A percentile compares a stretch with the other conserved stretches of the same genome.
Evolutionary conservation across 2,888 invertebrate species (phyloP).

Genomic region (Eledona agricola): DNA sequence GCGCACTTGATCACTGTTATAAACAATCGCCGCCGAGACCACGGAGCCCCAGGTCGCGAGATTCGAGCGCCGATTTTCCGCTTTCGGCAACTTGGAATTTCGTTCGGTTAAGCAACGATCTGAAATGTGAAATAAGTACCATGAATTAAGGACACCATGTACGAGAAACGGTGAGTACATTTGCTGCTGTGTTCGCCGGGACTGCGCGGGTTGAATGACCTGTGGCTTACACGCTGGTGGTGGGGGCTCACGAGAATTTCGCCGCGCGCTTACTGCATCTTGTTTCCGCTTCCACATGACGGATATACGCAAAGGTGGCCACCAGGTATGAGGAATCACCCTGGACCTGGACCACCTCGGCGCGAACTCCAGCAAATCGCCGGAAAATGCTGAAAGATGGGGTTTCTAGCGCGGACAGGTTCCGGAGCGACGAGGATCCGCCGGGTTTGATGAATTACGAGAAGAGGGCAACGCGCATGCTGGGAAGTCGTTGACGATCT

Average conservation of each 20-base stretch:
- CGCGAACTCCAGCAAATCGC: conserved; percentile 10
- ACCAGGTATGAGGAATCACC: no score
- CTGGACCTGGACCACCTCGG: no score
- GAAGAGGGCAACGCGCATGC: conserved; percentile 53
- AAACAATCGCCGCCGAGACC: conserved; percentile 21
- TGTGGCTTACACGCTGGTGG: conserved; percentile 57
- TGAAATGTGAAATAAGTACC: conserved; percentile 57
- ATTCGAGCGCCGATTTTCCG: conserved; percentile 9
- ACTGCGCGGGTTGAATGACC: conserved; percentile 63
- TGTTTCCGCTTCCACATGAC: conserved; percentile 60
- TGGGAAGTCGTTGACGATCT: conserved; percentile 54
- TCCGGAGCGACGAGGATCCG: no score
- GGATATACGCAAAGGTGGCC: conserved; percentile 26
- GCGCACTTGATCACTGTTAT: conserved; percentile 35
- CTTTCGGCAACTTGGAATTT: conserved; percentile 9
- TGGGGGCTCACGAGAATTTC: conserved; percentile 56
- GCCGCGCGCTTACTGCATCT: conserved; percentile 61
- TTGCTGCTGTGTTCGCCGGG: conserved; percentile 60
- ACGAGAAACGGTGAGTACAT: conserved; percentile 56
- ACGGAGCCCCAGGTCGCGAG: conserved; percentile 2
- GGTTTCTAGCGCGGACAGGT: no score
- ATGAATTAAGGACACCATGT: conserved; percentile 57
- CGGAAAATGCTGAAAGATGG: conserved; percentile 9
- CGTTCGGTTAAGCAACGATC: conserved; percentile 36
- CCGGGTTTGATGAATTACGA: conserved; percentile 44